A percentile compares a stretch with the other conserved stretches of the same genome.
phyloP scores from a whole-genome alignment of 2,113 vertebrate genomes.

The Muscicapa adusta region DNA sequence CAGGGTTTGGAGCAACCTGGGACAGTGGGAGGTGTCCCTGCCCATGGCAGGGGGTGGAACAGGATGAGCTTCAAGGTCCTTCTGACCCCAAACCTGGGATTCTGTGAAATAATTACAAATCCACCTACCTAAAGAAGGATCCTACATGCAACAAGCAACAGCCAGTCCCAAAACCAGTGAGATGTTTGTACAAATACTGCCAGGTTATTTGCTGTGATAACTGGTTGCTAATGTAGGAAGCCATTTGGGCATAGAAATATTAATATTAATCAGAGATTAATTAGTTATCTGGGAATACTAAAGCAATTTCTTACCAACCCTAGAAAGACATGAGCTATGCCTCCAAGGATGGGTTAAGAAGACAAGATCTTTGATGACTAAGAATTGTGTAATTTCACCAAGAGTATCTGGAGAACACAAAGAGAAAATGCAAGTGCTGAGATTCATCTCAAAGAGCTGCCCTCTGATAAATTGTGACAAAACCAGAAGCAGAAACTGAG shows the following conservation, averaged over 20 bases:
- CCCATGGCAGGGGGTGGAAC: background rate
- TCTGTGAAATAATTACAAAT: background rate
- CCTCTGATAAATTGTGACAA: background rate
- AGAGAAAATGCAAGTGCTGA: background rate
- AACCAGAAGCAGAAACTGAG: background rate
- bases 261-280: conserved; percentile 45
- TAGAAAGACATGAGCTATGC: background rate
- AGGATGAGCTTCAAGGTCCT: background rate
- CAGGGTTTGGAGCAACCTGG: background rate
- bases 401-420: background rate
- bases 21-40: background rate
- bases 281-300: conserved; percentile 43
- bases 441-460: background rate
- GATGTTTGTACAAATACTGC: background rate
- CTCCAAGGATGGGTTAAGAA: background rate
- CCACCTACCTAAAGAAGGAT: background rate
- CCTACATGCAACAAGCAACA: background rate
- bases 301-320: background rate
- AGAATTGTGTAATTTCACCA: background rate
- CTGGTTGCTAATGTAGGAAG: background rate
- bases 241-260: conserved; percentile 27
- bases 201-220: conserved; percentile 52
- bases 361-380: background rate
- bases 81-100: background rate
- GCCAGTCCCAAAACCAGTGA: background rate